Percentiles rank a stretch among this genome's conserved stretches.
These are phyloP conservation scores for Tamias sibiricus DNA, from an alignment of 2,113 vertebrate genomes.

Conservation along the genomic window DNA sequence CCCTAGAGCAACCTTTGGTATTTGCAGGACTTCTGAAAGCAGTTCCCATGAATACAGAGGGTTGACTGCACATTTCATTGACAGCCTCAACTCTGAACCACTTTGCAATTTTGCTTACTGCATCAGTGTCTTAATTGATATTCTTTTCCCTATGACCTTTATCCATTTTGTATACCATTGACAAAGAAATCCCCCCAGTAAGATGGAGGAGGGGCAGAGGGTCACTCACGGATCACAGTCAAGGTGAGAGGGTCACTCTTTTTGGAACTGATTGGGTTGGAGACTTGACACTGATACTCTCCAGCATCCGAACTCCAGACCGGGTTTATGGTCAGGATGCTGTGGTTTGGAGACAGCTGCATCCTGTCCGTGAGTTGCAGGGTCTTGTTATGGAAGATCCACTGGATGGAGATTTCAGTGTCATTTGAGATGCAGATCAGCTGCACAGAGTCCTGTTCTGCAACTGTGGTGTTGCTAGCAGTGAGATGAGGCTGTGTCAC, in stretches of 20 bases:
- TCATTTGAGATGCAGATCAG: slow-evolving; percentile 3
- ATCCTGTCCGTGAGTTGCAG: background rate
- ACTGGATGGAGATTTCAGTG: background rate
- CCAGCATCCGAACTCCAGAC: background rate
- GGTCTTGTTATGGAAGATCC: background rate
- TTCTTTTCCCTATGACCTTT: background rate
- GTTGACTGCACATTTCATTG: background rate
- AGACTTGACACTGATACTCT: slow-evolving; percentile 30
- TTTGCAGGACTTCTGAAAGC: background rate
- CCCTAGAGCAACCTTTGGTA: background rate
- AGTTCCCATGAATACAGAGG: background rate
- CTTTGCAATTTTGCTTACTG: background rate
- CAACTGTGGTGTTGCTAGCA: background rate
- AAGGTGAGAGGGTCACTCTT: background rate
- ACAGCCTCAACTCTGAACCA: background rate
- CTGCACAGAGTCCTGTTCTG: background rate
- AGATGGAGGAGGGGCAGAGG: background rate
- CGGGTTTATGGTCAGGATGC: background rate
- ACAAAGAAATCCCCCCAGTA: background rate
- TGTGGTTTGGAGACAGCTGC: background rate
- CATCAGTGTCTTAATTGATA: background rate
- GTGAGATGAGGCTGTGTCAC: background rate
- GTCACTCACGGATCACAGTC: slow-evolving; percentile 10
- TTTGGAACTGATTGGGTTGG: fast-evolving
- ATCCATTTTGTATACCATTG: background rate